Percentiles rank a stretch among this genome's conserved stretches.
Conservation (phyloP, 2,888 invertebrate genomes). For the Poecilus cupreus region DNA sequence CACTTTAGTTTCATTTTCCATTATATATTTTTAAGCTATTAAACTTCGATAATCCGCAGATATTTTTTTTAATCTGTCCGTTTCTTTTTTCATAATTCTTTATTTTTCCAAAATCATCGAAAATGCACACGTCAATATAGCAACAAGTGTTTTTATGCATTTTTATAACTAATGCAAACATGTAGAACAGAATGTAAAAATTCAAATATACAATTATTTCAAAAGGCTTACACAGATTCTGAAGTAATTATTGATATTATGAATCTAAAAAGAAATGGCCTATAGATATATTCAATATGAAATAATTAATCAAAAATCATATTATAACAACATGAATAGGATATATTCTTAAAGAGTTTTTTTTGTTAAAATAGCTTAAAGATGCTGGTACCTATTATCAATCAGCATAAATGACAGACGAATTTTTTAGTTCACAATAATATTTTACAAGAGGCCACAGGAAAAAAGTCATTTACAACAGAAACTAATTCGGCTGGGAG, state of each 20-base stretch:
- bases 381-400: conserved; percentile 1
- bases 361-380: conserved; percentile 7
- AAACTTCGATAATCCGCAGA: no score
- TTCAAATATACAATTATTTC: no score
- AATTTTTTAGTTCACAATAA: conserved; percentile 50
- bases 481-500: conserved; percentile 44
- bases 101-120: no score
- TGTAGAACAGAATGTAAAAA: no score
- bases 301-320: conserved; percentile 32
- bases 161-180: no score
- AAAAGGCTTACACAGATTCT: no score
- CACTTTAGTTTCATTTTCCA: no score
- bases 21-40: no score
- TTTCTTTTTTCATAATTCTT: no score
- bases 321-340: conserved; percentile 4
- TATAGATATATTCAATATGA: conserved; percentile 2
- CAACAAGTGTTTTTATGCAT: no score
- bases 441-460: conserved; percentile 37
- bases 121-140: no score
- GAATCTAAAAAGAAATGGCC: neutral
- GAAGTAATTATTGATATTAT: neutral
- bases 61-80: no score
- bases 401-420: conserved; percentile 51
- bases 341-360: conserved; percentile 5
- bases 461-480: conserved; percentile 47